Conservation (phyloP, 2,888 invertebrate genomes). For the Trichopoda pennipes region DNA sequence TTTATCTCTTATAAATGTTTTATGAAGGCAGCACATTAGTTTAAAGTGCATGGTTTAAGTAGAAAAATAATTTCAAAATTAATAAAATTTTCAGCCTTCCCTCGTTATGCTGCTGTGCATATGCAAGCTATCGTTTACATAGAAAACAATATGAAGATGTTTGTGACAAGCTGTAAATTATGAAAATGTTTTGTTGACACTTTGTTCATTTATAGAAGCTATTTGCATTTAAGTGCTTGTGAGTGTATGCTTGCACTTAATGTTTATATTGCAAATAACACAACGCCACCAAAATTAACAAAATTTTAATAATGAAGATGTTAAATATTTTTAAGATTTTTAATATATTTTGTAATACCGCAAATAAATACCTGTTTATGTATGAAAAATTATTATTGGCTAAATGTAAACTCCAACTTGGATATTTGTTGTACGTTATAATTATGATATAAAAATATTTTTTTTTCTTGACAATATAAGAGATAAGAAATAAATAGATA, state of each 20-base stretch:
- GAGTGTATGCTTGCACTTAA: neutral
- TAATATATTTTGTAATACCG: constrained; percentile 7
- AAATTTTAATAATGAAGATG: constrained; percentile 16
- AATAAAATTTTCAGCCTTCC: neutral
- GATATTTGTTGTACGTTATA: too few relatives aligned
- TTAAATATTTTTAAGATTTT: constrained; percentile 12
- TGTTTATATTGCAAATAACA: constrained; percentile 25
- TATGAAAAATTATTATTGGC: too few relatives aligned
- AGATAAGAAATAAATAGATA: too few relatives aligned
- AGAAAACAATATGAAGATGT: constrained; percentile 33
- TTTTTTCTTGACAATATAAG: too few relatives aligned
- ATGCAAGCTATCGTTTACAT: neutral
- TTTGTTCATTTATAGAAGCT: constrained; percentile 33
- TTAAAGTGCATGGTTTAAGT: too few relatives aligned
- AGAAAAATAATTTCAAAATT: too few relatives aligned
- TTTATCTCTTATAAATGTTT: too few relatives aligned
- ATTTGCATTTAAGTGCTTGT: constrained; percentile 3
- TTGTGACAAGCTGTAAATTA: constrained; percentile 52
- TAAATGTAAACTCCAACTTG: too few relatives aligned
- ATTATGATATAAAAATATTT: too few relatives aligned
- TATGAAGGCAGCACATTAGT: too few relatives aligned
- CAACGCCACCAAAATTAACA: constrained; percentile 38
- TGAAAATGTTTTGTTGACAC: constrained; percentile 54
- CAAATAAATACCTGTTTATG: neutral
- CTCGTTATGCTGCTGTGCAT: neutral